Conservation (phyloP, 2,797 vertebrate genomes). For the Sebastes hopkinsi region DNA sequence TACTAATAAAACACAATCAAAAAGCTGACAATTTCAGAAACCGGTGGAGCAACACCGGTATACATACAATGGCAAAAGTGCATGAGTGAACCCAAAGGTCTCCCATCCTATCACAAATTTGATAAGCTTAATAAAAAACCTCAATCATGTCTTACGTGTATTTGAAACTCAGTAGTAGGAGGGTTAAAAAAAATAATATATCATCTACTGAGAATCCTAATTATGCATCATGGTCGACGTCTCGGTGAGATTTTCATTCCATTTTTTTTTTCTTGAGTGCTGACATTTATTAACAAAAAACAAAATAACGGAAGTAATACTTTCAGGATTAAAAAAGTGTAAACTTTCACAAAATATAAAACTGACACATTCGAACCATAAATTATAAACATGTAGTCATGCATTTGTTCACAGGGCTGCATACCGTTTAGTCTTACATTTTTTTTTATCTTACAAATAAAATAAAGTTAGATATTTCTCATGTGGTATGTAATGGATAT, state of each 20-base stretch:
- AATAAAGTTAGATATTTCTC: constrained; percentile 82
- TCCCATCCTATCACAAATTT: constrained; percentile 23
- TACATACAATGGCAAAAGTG: constrained; percentile 21
- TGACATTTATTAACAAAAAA: constrained; percentile 76
- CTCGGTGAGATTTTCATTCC: constrained; percentile 67
- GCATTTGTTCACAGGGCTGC: constrained; percentile 84
- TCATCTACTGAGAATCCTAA: constrained; percentile 67
- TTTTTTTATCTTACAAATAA: constrained; percentile 82
- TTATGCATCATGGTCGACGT: constrained; percentile 60
- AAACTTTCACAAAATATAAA: constrained; percentile 86
- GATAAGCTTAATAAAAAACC: constrained; percentile 64
- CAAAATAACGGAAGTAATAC: constrained; percentile 70
- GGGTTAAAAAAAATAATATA: constrained; percentile 61
- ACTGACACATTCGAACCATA: constrained; percentile 82
- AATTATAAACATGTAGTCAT: constrained; percentile 83
- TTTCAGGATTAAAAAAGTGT: constrained; percentile 84
- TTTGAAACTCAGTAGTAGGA: constrained; percentile 64
- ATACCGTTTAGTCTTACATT: constrained; percentile 80
- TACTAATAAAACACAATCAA: constrained; percentile 1
- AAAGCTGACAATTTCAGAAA: not conserved
- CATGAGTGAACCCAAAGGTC: constrained; percentile 47
- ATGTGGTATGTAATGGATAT: constrained; percentile 77
- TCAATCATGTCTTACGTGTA: constrained; percentile 38
- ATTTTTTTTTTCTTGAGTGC: constrained; percentile 60
- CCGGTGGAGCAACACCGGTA: not conserved